phyloP scores from a whole-genome alignment of 2,797 vertebrate species.

The Typhlichthys subterraneus region DNA sequence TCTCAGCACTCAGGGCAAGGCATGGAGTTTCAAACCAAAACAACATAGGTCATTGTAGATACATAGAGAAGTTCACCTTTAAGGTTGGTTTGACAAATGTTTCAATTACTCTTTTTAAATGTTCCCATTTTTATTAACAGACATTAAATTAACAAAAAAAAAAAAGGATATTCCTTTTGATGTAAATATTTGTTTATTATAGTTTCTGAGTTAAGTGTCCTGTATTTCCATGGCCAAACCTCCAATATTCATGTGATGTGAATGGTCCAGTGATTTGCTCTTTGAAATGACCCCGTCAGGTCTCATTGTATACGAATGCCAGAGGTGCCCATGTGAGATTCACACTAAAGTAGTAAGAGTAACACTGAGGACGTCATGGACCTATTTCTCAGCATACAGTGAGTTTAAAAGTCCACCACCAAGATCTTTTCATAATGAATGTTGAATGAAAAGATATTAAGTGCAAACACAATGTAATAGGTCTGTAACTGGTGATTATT shows the following conservation, averaged over 20 bases:
- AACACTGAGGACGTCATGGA: constrained; percentile 15
- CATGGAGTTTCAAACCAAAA: too few species aligned
- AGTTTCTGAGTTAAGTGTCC: constrained; percentile 12
- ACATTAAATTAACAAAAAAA: constrained; percentile 15
- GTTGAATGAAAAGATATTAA: too few species aligned
- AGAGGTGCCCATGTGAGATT: constrained; percentile 37
- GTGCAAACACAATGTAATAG: too few species aligned
- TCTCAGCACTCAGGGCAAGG: too few species aligned
- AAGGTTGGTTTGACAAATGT: too few species aligned
- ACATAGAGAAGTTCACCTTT: too few species aligned
- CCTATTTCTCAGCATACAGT: constrained; percentile 3
- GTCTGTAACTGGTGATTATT: too few species aligned
- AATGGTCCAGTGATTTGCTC: constrained; percentile 34
- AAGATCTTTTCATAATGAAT: too few species aligned
- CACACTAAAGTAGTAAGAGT: constrained; percentile 21
- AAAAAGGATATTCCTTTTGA: constrained; percentile 26
- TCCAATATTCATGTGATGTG: constrained; percentile 44
- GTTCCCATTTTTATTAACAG: background rate
- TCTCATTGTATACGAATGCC: constrained; percentile 32
- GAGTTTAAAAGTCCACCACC: too few species aligned
- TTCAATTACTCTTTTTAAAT: too few species aligned
- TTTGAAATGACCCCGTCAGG: constrained; percentile 40
- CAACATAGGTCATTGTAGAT: too few species aligned
- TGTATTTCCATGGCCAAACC: constrained; percentile 19
- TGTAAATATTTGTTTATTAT: constrained; percentile 33